phyloP scores from a whole-genome alignment of 1,140 invertebrate genomes.

The Eupristina koningsbergeri region DNA sequence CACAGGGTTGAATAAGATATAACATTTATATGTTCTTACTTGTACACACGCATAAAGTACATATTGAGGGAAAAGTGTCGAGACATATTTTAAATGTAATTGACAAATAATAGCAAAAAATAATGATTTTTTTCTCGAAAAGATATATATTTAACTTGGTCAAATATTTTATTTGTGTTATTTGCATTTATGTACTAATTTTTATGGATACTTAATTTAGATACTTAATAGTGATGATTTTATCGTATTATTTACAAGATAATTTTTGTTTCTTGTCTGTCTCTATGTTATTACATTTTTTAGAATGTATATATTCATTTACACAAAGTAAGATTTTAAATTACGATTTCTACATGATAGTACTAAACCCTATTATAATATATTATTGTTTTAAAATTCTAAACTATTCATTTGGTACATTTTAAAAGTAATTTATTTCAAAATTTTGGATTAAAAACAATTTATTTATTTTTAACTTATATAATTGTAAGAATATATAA shows the following conservation, averaged over 20 bases:
- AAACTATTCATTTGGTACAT: too few relatives aligned
- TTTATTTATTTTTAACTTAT: too few relatives aligned
- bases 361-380: too few relatives aligned
- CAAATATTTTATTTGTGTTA: neutral
- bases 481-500: too few relatives aligned
- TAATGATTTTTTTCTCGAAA: neutral
- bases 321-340: too few relatives aligned
- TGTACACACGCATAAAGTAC: neutral
- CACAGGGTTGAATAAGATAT: neutral
- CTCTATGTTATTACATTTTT: neutral
- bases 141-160: neutral
- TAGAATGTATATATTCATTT: neutral
- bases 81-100: neutral
- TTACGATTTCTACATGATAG: too few relatives aligned
- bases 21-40: neutral
- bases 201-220: too few relatives aligned
- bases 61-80: neutral
- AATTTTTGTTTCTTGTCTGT: neutral
- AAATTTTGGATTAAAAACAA: too few relatives aligned
- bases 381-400: too few relatives aligned
- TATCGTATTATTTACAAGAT: neutral
- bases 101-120: neutral
- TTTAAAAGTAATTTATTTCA: too few relatives aligned
- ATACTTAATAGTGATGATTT: too few relatives aligned
- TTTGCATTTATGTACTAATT: too few relatives aligned